Percentiles rank a stretch among this genome's conserved stretches.
phyloP scores from a whole-genome alignment of 2,113 vertebrate species.

The Etia nguti region DNA sequence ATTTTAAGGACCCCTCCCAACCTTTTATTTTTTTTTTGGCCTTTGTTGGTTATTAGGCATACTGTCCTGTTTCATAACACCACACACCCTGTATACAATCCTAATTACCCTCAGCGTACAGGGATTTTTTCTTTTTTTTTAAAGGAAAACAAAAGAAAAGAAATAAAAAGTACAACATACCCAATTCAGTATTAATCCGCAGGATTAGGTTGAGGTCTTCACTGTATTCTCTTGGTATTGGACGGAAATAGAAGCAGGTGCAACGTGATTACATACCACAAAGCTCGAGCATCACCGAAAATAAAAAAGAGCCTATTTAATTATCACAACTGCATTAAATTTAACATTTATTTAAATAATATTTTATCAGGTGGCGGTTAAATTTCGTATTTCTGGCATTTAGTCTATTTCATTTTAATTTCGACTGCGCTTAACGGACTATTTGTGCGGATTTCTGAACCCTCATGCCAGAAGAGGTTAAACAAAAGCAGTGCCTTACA shows the following conservation, averaged over 20 bases:
- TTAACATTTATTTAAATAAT: not conserved
- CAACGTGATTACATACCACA: not conserved
- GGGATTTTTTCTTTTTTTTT: not conserved
- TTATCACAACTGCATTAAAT: not conserved
- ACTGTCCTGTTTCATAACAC: not conserved
- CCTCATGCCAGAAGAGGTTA: not conserved
- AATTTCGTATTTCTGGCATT: not conserved
- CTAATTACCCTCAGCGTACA: fast-evolving
- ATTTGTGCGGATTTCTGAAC: not conserved
- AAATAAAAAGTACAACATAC: not conserved
- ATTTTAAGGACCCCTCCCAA: not conserved
- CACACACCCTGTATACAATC: not conserved
- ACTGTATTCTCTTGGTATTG: not conserved
- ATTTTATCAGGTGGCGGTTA: not conserved
- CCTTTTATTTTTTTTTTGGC: fast-evolving
- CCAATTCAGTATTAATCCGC: not conserved
- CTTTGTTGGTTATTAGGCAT: not conserved
- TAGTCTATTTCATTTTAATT: not conserved
- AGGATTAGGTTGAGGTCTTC: not conserved
- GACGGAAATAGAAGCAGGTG: slow-evolving; percentile 29
- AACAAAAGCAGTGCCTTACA: not conserved
- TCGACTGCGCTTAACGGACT: not conserved
- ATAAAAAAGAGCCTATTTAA: not conserved
- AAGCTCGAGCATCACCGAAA: not conserved
- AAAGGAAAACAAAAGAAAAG: not conserved